Conservation (phyloP, 2,797 vertebrate species). For the Dryobates pubescens region DNA sequence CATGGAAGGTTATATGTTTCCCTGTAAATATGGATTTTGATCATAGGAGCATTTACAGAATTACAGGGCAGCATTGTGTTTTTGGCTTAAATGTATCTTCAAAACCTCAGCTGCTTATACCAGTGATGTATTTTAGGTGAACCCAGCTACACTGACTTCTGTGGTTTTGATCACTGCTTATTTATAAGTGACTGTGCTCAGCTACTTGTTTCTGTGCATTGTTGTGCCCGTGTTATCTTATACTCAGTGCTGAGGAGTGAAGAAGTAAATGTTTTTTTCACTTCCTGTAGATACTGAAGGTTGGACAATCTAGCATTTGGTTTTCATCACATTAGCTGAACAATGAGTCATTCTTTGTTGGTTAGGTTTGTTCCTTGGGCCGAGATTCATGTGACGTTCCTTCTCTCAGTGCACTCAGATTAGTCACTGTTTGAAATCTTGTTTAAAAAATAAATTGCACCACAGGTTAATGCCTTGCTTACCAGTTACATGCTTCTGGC, state of each 20-base stretch:
- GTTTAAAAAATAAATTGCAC: conserved; percentile 6
- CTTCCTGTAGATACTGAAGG: neutral
- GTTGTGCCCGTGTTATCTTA: neutral
- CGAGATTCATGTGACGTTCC: conserved; percentile 54
- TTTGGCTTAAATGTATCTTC: neutral
- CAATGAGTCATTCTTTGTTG: conserved; percentile 59
- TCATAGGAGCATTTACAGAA: neutral
- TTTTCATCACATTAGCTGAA: conserved; percentile 44
- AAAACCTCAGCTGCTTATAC: neutral
- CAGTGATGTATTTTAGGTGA: neutral
- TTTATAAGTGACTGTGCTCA: neutral
- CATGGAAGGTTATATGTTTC: neutral
- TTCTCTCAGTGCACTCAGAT: conserved; percentile 28
- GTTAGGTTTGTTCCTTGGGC: conserved; percentile 51
- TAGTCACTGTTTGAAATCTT: conserved; percentile 62
- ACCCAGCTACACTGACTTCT: neutral
- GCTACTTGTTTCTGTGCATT: neutral
- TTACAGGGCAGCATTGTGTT: neutral
- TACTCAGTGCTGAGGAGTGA: neutral
- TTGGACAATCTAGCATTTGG: conserved; percentile 44
- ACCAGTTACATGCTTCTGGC: neutral
- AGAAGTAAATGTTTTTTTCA: conserved; percentile 7
- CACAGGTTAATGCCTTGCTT: neutral
- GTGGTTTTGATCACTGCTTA: neutral
- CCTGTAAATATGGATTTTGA: neutral